Conservation (phyloP, 2,797 vertebrate species). For the Meriones psammophilus region DNA sequence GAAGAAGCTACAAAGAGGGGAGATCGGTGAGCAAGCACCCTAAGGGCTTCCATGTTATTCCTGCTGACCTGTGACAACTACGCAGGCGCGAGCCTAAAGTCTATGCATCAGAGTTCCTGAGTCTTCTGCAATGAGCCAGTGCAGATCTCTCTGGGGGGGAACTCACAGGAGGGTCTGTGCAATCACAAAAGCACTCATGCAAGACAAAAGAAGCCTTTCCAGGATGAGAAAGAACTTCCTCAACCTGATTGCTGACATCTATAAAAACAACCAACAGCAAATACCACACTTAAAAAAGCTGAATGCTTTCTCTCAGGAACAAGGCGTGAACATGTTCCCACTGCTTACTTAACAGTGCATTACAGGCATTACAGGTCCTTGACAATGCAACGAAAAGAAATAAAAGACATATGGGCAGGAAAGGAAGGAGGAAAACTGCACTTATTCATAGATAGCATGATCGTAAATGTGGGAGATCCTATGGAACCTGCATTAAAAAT, state of each 20-base stretch:
- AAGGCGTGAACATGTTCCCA: neutral
- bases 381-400: neutral
- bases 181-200: neutral
- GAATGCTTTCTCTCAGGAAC: neutral
- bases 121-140: neutral
- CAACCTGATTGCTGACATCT: neutral
- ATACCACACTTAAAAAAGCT: neutral
- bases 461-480: neutral
- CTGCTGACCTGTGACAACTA: neutral
- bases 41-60: neutral
- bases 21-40: neutral
- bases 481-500: neutral
- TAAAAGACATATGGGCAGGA: neutral
- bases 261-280: neutral
- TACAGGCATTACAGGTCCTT: neutral
- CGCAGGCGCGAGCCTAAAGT: neutral
- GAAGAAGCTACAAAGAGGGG: neutral
- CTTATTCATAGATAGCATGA: neutral
- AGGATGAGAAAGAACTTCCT: conserved; percentile 38
- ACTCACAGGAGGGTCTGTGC: neutral
- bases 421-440: neutral
- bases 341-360: neutral
- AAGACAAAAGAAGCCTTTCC: conserved; percentile 38
- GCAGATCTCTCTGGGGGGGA: neutral
- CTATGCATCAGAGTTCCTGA: neutral